These are phyloP conservation scores for Lophius americanus DNA, from an alignment of 2,797 vertebrate species.

Conservation along the genomic window DNA sequence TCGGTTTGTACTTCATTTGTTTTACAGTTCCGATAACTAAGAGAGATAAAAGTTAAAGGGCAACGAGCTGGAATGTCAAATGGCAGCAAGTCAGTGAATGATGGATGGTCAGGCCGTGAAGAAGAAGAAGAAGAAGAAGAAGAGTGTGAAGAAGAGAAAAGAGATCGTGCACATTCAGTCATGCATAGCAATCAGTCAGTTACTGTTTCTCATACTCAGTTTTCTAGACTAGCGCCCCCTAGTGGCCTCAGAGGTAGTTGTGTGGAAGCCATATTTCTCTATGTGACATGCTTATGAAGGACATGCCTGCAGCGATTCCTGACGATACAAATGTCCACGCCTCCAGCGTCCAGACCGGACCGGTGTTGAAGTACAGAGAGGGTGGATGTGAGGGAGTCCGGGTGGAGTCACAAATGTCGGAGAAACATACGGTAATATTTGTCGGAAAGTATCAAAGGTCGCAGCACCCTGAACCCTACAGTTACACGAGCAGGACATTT, in stretches of 20 bases:
- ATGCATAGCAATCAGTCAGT: conserved; percentile 79
- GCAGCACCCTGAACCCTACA: conserved; percentile 34
- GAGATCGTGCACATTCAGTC: conserved; percentile 78
- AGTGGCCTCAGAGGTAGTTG: conserved; percentile 80
- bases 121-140: conserved; percentile 38
- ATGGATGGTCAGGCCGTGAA: conserved; percentile 42
- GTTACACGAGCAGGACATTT: conserved; percentile 21
- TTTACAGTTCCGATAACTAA: conserved; percentile 63
- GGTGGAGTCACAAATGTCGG: conserved; percentile 36
- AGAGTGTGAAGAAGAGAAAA: conserved; percentile 49
- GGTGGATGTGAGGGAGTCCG: conserved; percentile 29
- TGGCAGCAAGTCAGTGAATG: conserved; percentile 73
- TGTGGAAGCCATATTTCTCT: conserved; percentile 72
- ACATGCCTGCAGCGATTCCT: conserved; percentile 61
- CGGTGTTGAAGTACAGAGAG: conserved; percentile 43
- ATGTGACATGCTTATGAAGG: conserved; percentile 68
- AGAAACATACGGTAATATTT: conserved; percentile 44
- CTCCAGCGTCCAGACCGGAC: conserved; percentile 53
- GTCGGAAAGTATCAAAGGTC: conserved; percentile 53
- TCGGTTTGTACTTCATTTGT: conserved; percentile 54
- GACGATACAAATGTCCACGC: conserved; percentile 52
- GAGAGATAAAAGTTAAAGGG: conserved; percentile 61
- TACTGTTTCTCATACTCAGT: conserved; percentile 60
- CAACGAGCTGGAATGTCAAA: conserved; percentile 78
- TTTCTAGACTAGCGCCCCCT: conserved; percentile 73